These are phyloP conservation scores for Leptopilina drosophilae DNA, from an alignment of 2,888 invertebrate species.

Conservation along the genomic window DNA sequence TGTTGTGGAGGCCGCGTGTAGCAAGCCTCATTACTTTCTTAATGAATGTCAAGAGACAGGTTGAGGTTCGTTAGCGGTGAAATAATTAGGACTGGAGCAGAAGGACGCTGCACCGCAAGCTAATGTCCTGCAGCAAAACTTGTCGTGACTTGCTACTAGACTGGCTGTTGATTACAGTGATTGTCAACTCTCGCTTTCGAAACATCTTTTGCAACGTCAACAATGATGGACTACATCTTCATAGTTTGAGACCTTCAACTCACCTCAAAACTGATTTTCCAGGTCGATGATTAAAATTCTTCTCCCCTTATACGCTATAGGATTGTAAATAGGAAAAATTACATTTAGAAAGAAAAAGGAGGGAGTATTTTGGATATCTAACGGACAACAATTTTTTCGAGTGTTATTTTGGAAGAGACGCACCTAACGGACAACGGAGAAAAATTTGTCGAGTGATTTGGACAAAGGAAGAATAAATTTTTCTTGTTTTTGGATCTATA, in stretches of 20 bases:
- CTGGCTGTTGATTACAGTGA: constrained; percentile 37
- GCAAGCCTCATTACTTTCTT: constrained; percentile 30
- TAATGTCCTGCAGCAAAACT: constrained; percentile 33
- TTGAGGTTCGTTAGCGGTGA: constrained; percentile 35
- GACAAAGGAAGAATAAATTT: too few relatives aligned
- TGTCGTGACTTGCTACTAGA: constrained; percentile 39
- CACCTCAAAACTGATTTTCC: constrained; percentile 23
- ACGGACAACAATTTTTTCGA: too few relatives aligned
- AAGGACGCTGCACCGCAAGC: constrained; percentile 42
- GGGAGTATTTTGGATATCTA: too few relatives aligned
- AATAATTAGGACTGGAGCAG: constrained; percentile 32
- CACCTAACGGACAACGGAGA: too few relatives aligned
- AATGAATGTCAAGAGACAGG: constrained; percentile 33
- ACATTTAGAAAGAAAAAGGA: too few relatives aligned
- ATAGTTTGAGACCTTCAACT: background rate
- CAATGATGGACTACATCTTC: constrained; percentile 20
- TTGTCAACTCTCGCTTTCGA: constrained; percentile 28
- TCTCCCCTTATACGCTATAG: too few relatives aligned
- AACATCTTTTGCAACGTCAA: constrained; percentile 32
- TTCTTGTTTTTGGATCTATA: too few relatives aligned
- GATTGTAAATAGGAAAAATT: background rate
- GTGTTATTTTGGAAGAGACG: too few relatives aligned
- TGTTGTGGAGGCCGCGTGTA: constrained; percentile 24
- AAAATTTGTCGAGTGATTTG: too few relatives aligned
- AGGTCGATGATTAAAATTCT: background rate